phyloP scores from a whole-genome alignment of 2,113 vertebrate species.

The Tilapia sparmanii region DNA sequence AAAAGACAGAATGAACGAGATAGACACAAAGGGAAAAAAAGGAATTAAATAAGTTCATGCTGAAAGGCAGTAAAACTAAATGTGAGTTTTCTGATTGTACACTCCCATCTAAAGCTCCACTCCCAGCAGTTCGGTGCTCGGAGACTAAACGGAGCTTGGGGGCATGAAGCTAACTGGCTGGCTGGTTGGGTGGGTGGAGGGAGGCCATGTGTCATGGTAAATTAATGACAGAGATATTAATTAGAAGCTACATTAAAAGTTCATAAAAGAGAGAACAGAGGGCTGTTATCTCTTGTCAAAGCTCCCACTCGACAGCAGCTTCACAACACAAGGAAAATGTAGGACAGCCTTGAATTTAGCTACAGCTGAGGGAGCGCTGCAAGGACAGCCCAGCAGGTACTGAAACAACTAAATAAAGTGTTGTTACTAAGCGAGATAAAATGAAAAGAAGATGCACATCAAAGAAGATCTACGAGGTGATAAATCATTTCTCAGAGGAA shows the following conservation, averaged over 20 bases:
- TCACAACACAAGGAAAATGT: slow-evolving; percentile 34
- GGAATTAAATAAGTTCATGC: neutral
- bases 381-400: neutral
- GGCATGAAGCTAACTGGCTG: slow-evolving; percentile 19
- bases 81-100: neutral
- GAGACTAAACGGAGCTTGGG: slow-evolving; percentile 21
- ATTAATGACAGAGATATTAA: slow-evolving; percentile 70
- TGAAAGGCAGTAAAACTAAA: neutral
- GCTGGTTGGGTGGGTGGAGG: slow-evolving; percentile 22
- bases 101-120: neutral
- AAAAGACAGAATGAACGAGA: neutral
- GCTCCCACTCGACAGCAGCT: neutral
- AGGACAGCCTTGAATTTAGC: slow-evolving; percentile 45
- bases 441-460: neutral
- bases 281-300: slow-evolving; percentile 46
- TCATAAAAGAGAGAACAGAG: slow-evolving; percentile 48
- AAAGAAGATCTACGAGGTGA: neutral
- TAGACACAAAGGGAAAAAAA: neutral
- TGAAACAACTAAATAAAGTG: neutral
- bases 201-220: slow-evolving; percentile 56
- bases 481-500: neutral
- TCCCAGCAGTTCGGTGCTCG: neutral
- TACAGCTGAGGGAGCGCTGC: neutral
- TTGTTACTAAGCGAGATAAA: neutral
- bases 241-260: slow-evolving; percentile 66